These are phyloP conservation scores for Engystomops pustulosus DNA, from an alignment of 2,113 vertebrate species.

Conservation along the genomic window DNA sequence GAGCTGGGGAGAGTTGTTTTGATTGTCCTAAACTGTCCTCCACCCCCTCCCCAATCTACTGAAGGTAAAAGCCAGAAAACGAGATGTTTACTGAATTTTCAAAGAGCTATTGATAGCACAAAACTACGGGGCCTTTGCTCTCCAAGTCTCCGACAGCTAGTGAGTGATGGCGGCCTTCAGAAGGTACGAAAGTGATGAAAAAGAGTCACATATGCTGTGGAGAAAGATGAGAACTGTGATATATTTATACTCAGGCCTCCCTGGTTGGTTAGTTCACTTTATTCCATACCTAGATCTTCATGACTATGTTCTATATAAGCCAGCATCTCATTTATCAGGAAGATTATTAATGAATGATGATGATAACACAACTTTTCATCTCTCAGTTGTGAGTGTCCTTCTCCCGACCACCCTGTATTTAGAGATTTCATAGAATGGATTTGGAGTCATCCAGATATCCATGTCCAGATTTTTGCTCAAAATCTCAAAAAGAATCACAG, in stretches of 20 bases:
- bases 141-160: slow-evolving; percentile 35
- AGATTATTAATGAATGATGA: not conserved
- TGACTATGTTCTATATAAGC: not conserved
- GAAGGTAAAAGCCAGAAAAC: slow-evolving; percentile 24
- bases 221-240: slow-evolving; percentile 15
- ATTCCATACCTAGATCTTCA: not conserved
- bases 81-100: slow-evolving; percentile 39
- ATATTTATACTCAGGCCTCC: slow-evolving; percentile 7
- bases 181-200: slow-evolving; percentile 13
- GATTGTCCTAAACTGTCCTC: slow-evolving; percentile 28
- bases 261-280: not conserved
- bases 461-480: not conserved
- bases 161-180: slow-evolving; percentile 14
- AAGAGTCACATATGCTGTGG: slow-evolving; percentile 4
- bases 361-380: not conserved
- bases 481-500: not conserved
- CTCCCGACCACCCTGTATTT: not conserved
- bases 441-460: not conserved
- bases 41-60: not conserved
- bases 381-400: not conserved
- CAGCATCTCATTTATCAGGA: not conserved
- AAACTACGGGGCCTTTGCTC: slow-evolving; percentile 6
- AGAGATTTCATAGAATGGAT: not conserved
- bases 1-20: slow-evolving; percentile 23
- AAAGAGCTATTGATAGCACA: slow-evolving; percentile 47